phyloP scores from a whole-genome alignment of 2,797 vertebrate species.

The Hirundo rustica region DNA sequence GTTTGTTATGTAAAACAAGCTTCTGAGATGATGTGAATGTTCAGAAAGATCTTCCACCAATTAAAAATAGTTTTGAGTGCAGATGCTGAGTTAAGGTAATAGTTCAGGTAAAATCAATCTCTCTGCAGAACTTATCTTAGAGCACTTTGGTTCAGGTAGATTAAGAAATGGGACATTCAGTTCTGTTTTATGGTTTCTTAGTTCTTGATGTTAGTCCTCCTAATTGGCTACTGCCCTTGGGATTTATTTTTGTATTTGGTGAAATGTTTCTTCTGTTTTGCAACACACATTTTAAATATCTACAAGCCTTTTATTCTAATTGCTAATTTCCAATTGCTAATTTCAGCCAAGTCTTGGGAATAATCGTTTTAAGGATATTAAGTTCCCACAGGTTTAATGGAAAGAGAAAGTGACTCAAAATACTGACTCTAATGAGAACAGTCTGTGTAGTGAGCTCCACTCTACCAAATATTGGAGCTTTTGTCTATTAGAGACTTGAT shows the following conservation, averaged over 20 bases:
- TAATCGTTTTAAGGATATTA: background rate
- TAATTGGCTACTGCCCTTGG: background rate
- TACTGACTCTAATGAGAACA: background rate
- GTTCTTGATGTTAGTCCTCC: background rate
- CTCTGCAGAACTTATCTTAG: background rate
- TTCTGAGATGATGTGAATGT: background rate
- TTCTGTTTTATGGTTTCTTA: background rate
- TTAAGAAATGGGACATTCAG: background rate
- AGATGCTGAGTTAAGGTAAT: background rate
- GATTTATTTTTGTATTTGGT: background rate
- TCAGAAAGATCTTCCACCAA: background rate
- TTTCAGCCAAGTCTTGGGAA: background rate
- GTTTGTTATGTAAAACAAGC: background rate
- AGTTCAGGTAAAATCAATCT: background rate
- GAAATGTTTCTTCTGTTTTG: background rate
- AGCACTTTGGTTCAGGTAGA: background rate
- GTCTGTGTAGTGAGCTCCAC: background rate
- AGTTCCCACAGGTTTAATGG: background rate
- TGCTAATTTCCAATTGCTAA: background rate
- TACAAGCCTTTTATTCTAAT: background rate
- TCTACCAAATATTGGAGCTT: background rate
- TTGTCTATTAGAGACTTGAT: background rate
- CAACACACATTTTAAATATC: background rate
- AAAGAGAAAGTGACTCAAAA: background rate
- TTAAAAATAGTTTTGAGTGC: background rate